Evolutionary conservation across 1,140 invertebrate genomes (phyloP), one percentile per base, ranked within the genome.

Genomic region (Cydia strobilella): DNA sequence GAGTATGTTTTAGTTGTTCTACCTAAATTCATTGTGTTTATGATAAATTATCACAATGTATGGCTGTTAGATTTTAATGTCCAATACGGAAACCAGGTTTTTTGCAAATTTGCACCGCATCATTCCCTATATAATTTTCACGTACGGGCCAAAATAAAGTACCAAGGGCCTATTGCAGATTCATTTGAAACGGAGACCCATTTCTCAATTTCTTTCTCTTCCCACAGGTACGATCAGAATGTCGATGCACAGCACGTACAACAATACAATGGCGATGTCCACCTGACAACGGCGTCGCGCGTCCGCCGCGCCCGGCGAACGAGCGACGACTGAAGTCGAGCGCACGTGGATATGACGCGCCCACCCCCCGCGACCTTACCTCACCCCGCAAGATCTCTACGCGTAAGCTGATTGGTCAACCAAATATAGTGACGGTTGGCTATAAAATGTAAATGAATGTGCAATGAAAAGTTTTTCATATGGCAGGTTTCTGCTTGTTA

Each of bases 161-260:
- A 54, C n/a, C n/a, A 54, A 18, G 7, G n/a, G 51, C n/a, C 12
- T 18, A 54, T 54, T 45, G 4, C 1, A 54, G 6, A 18, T 54
- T 54, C 0, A 18, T 18, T 54, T 9, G 15, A 2, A 13, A 13
- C 13, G 5, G 42, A 45, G 42, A 45, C 27, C 9, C 10, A 54
- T 23, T 73, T 54, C 35, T 76, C n/a, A 62, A 76, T 15, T 7
- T 20, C 51, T 31, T 39, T 51, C 74, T 73, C 45, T 79, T 75
- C 79, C 74, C 10, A 6, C 80, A 92, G 91, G 91, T 82, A 93
- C 91, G 9, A 91, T 93, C 65, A 86, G 91, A 73, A 90, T 93
- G 73, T 93, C 91, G 74, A 86, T 91, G 84, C 85, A 91, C 76
- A 93, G 91, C 90, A 91, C 87, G 63, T 93, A 91, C 82, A 93